These are phyloP conservation scores for Metopolophium dirhodum DNA, from an alignment of 1,140 invertebrate genomes.

Conservation along the genomic window DNA sequence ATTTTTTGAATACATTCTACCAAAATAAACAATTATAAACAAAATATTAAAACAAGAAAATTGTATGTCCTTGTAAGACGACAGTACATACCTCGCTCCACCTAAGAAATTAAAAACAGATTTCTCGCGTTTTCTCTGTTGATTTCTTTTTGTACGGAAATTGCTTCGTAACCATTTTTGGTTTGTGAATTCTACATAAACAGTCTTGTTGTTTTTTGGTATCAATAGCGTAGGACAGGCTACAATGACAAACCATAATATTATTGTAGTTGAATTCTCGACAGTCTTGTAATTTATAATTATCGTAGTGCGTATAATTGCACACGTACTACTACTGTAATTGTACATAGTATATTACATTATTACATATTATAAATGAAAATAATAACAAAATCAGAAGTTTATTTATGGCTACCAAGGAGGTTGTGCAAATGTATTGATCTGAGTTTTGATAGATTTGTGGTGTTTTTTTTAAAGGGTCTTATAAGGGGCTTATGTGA, in stretches of 20 bases:
- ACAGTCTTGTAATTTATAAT: neutral
- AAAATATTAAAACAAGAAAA: neutral
- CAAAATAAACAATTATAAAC: neutral
- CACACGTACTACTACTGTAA: too few species aligned
- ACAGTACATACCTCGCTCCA: neutral
- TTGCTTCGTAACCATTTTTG: neutral
- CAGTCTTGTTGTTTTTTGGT: neutral
- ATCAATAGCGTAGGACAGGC: neutral
- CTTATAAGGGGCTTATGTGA: too few species aligned
- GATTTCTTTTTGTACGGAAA: constrained; percentile 4
- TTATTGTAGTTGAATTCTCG: neutral
- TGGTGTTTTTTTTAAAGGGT: neutral
- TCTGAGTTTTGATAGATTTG: neutral
- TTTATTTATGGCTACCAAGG: too few species aligned
- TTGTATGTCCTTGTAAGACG: neutral
- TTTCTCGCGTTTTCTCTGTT: neutral
- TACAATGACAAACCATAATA: neutral
- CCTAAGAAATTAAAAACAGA: constrained; percentile 6
- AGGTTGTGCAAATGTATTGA: neutral
- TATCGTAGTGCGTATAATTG: neutral
- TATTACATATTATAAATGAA: neutral
- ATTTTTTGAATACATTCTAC: neutral
- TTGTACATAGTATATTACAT: neutral
- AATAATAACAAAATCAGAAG: neutral
- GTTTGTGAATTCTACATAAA: neutral